phyloP scores from a whole-genome alignment of 2,888 invertebrate species.

The Mythimna loreyi region DNA sequence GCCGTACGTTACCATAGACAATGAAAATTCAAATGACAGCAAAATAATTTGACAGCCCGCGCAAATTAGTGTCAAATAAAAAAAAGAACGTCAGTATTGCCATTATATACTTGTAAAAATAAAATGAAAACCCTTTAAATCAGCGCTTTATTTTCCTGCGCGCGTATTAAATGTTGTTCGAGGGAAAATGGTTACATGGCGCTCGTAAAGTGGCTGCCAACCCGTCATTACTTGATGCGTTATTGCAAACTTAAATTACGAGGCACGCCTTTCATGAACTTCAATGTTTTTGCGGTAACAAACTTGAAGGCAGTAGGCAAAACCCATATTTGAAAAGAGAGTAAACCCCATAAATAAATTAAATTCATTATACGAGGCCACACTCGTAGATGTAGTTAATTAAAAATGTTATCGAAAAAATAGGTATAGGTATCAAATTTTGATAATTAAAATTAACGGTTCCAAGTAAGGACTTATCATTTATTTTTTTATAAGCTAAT shows the following conservation, averaged over 20 bases:
- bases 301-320: conserved; percentile 32
- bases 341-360: conserved; percentile 1
- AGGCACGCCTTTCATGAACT: conserved; percentile 52
- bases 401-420: conserved; percentile 36
- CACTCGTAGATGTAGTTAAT: conserved; percentile 15
- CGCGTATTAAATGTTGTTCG: conserved; percentile 52
- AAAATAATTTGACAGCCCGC: conserved; percentile 6
- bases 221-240: conserved; percentile 61
- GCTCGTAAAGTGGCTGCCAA: conserved; percentile 62
- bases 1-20: neutral
- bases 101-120: conserved; percentile 11
- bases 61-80: conserved; percentile 26
- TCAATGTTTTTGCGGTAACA: conserved; percentile 53
- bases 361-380: conserved; percentile 10
- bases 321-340: conserved; percentile 27
- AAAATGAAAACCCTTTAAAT: conserved; percentile 38
- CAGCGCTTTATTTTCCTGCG: conserved; percentile 50
- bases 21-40: conserved; percentile 13
- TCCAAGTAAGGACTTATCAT: conserved; percentile 26
- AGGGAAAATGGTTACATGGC: conserved; percentile 58
- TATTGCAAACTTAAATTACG: conserved; percentile 62
- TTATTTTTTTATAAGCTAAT: conserved; percentile 1
- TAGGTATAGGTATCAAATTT: conserved; percentile 19
- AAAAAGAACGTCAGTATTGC: conserved; percentile 3
- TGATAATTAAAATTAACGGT: conserved; percentile 47